phyloP scores from a whole-genome alignment of 2,113 vertebrate species.

The Irena cyanogastra region DNA sequence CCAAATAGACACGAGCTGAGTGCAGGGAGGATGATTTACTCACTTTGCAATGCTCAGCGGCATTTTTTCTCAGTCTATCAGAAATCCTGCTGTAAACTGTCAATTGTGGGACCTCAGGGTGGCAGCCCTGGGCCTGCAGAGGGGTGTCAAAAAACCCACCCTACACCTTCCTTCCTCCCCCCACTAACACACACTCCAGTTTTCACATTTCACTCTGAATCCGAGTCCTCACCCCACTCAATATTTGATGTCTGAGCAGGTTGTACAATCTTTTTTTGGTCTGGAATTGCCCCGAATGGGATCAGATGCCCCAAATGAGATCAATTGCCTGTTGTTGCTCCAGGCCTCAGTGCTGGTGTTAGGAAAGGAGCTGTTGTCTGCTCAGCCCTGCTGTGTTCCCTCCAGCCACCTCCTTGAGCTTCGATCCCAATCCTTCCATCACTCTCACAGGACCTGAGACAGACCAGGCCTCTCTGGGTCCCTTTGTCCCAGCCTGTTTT shows the following conservation, averaged over 20 bases:
- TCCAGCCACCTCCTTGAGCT: not conserved
- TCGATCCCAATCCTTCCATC: not conserved
- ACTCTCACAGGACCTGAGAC: too few species aligned
- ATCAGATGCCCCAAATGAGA: not conserved
- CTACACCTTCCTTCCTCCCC: not conserved
- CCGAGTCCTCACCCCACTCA: not conserved
- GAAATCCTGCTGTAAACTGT: not conserved
- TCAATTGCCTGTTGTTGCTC: not conserved
- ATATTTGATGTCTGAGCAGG: not conserved
- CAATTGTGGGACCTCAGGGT: not conserved
- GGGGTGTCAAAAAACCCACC: not conserved
- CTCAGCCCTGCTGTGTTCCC: not conserved
- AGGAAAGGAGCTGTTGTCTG: not conserved
- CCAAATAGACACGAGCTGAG: not conserved
- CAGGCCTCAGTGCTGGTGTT: not conserved
- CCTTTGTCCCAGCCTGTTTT: too few species aligned
- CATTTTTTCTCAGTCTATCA: not conserved
- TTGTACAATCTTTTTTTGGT: too few species aligned
- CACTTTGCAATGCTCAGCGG: rapidly evolving
- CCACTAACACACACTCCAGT: not conserved
- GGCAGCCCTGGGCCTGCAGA: not conserved
- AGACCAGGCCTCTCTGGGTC: too few species aligned
- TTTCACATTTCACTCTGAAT: not conserved
- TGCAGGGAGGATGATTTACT: not conserved
- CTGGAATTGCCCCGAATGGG: not conserved